Percentiles rank a stretch among this genome's conserved stretches.
These are phyloP conservation scores for Sylvilagus bachmani DNA, from an alignment of 2,113 vertebrate genomes.

Conservation along the genomic window DNA sequence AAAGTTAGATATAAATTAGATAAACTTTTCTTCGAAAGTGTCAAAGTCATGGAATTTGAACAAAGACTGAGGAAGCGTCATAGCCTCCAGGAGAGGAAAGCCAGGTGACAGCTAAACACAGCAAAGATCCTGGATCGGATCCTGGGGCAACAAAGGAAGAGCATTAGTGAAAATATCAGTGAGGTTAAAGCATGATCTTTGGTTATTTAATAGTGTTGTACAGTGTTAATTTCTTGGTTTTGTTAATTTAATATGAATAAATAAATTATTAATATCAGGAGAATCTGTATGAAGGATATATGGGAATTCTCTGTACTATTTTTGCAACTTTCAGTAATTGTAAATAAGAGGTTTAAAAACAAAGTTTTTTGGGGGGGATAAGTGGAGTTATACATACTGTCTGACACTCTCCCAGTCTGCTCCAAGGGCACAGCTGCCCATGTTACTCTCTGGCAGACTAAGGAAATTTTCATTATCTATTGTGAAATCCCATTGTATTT, in stretches of 20 bases:
- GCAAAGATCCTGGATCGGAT: neutral
- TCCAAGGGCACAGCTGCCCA: neutral
- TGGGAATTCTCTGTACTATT: neutral
- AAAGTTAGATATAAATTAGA: neutral
- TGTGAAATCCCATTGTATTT: conserved; percentile 36
- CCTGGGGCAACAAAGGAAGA: neutral
- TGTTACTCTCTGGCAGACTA: neutral
- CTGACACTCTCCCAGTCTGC: neutral
- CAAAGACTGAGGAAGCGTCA: neutral
- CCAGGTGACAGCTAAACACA: neutral
- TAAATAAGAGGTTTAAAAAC: conserved; percentile 23
- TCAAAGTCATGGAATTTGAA: neutral
- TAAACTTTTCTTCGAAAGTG: neutral
- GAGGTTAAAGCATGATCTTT: neutral
- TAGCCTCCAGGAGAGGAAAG: neutral
- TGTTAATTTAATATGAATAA: neutral
- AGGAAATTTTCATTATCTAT: neutral
- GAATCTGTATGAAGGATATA: neutral
- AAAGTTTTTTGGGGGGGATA: neutral
- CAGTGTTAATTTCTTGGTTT: neutral
- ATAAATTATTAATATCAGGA: neutral
- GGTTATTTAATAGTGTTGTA: neutral
- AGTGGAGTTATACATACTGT: conserved; percentile 16
- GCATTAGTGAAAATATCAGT: neutral
- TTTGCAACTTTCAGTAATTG: neutral